phyloP scores from a whole-genome alignment of 1,140 invertebrate genomes.

The Brachionus angularis region DNA sequence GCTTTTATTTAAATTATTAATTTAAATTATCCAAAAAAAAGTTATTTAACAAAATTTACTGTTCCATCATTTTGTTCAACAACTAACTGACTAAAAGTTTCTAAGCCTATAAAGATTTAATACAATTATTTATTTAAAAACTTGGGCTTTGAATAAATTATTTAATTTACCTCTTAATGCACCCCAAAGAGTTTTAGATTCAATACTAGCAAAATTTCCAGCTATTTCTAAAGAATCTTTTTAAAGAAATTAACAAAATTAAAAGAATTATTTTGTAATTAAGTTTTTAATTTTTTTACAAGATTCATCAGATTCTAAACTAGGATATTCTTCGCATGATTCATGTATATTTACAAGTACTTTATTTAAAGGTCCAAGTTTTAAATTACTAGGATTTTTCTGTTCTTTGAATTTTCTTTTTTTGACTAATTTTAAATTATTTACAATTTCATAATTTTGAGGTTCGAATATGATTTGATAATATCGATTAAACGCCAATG shows the following conservation, averaged over 20 bases:
- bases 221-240: conserved; percentile 28
- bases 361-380: background rate
- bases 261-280: background rate
- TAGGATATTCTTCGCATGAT: conserved; percentile 47
- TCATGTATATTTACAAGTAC: conserved; percentile 42
- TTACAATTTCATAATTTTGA: background rate
- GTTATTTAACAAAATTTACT: background rate
- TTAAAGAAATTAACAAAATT: background rate
- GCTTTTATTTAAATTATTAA: conserved; percentile 7
- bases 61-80: conserved; percentile 10
- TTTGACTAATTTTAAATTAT: too few relatives aligned
- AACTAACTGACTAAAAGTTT: conserved; percentile 41
- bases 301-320: conserved; percentile 50
- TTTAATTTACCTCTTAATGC: conserved; percentile 40
- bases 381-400: too few relatives aligned
- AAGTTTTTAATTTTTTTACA: conserved; percentile 46
- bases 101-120: conserved; percentile 3
- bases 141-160: background rate
- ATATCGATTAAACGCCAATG: conserved; percentile 36
- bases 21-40: background rate
- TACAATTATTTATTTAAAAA: background rate
- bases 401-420: too few relatives aligned
- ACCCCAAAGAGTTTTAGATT: conserved; percentile 37
- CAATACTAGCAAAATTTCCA: background rate
- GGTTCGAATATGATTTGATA: conserved; percentile 25